These are phyloP conservation scores for Acrocyrtus sp. DNA, from an alignment of 2,888 invertebrate genomes.

Conservation along the genomic window DNA sequence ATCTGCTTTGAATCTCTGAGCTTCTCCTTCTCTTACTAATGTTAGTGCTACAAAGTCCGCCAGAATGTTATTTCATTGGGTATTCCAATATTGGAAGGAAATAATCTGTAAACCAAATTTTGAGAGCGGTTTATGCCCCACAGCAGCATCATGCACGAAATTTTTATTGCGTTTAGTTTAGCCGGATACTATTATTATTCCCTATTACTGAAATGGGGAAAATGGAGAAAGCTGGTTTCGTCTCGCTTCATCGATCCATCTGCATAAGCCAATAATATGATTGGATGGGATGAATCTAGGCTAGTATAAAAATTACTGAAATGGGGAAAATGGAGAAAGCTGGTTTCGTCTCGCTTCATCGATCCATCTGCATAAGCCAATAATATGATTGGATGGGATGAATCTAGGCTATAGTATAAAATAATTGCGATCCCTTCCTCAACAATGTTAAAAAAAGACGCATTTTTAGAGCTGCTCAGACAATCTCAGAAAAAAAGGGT, in stretches of 20 bases:
- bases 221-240: neutral
- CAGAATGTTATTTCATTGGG: neutral
- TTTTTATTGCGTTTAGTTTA: no score
- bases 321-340: neutral
- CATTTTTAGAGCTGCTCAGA: no score
- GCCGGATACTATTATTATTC: no score
- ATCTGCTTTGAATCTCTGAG: no score
- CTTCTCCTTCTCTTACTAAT: no score
- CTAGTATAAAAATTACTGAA: neutral
- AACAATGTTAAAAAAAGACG: no score
- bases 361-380: neutral
- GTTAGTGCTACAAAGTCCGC: no score
- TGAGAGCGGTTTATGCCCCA: neutral
- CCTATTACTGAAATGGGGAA: no score
- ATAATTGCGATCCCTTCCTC: no score
- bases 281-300: neutral
- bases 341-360: neutral
- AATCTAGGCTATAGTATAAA: neutral
- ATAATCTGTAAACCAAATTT: slow-evolving; percentile 23
- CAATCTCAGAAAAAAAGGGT: no score
- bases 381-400: neutral
- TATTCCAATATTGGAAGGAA: slow-evolving; percentile 15
- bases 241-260: slow-evolving; percentile 6
- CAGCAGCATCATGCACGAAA: neutral
- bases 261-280: neutral